A percentile compares a stretch with the other conserved stretches of the same genome.
Evolutionary conservation across 2,888 invertebrate genomes (phyloP).

Genomic region (Lucinisca nassula): DNA sequence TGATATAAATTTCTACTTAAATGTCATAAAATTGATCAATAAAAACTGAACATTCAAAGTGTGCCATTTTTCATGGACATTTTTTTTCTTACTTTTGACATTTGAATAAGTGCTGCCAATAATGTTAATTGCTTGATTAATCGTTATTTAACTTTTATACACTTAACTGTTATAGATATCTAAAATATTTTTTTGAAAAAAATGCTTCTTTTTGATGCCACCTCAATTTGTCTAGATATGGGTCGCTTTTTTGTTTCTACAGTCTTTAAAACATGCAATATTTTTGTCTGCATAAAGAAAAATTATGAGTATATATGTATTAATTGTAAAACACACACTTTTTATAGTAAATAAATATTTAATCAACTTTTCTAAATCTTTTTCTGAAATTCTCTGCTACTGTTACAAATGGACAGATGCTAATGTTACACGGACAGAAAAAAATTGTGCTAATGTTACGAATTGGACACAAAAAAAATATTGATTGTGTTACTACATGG

Average conservation of each 20-base stretch:
- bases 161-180: constrained; percentile 6
- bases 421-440: background rate
- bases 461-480: no score
- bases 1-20: constrained; percentile 6
- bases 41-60: constrained; percentile 3
- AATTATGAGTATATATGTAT: background rate
- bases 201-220: background rate
- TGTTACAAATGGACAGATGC: constrained; percentile 10
- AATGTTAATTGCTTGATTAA: background rate
- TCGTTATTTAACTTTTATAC: background rate
- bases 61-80: background rate
- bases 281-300: background rate
- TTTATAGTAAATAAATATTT: constrained; percentile 10
- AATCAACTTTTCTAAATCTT: background rate
- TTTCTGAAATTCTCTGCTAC: constrained; percentile 1
- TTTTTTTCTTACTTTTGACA: constrained; percentile 15
- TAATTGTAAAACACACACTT: constrained; percentile 1
- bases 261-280: constrained; percentile 3
- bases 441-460: no score
- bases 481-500: no score
- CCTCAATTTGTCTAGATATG: background rate
- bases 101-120: constrained; percentile 13
- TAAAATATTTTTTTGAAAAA: background rate
- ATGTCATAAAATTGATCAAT: background rate
- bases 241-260: background rate